Evolutionary conservation across 2,888 invertebrate species (phyloP), one percentile per base, ranked within the genome.

Genomic region (Trissolcus japonicus): DNA sequence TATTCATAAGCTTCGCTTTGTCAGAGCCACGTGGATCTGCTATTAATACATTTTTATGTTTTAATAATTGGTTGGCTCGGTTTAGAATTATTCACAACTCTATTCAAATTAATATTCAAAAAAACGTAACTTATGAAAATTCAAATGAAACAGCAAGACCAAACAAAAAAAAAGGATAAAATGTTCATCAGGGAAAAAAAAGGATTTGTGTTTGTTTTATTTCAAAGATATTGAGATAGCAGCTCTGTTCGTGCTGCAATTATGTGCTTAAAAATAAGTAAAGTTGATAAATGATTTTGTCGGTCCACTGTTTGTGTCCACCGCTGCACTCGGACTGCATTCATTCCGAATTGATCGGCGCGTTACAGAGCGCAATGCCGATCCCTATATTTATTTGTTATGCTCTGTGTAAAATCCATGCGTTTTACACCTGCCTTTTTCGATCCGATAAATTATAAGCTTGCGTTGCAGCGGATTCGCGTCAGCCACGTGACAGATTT

Each of bases 401-500:
- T 81, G 81, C 82, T 83, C 83, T 82, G 82, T 84, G 84, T 85
- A 83, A 86, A 86, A 85, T 82, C 85, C 83, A 82, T 83, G 81
- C 82, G 80, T 84, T 85, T 85, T 81, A 80, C 86, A 84, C 85
- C 86, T 86, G 86, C 84, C 83, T 87, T 87, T 88, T 86, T 86
- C 81, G 82, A 88, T 87, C 87, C 87, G 84, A 84, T 86, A 85
- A 88, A 86, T 88, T 87, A 88, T 87, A 81, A 82, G 85, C 82
- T 84, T 83, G 82, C 83, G 80, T 80, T 80, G 82, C 81, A 82
- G 80, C 81, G 82, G 83, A 81, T 83, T 74, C 79, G 80, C 77
- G 83, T 85, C 84, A 81, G 74, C 67, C 68, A 55, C 62, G 79
- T 81, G 83, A 84, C 84, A 83, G 80, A 83, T 85, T 84, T 83